Evolutionary conservation across 1,140 invertebrate species (phyloP), one percentile per base, ranked within the genome.

Genomic region (Drosophila ananassae): DNA sequence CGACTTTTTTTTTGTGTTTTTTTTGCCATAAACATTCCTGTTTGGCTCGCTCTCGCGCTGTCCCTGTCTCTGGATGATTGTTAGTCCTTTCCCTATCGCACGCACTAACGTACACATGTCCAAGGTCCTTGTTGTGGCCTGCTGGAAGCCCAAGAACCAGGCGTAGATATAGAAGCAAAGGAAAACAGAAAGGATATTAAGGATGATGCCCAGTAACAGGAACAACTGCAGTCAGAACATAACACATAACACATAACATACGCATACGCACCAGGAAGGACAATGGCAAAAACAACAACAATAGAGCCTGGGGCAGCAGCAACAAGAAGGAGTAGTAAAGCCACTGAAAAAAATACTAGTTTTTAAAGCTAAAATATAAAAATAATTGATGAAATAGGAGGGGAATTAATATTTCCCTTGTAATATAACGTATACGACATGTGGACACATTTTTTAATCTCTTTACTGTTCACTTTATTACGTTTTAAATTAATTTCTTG

Each of bases 111-210:
- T 10, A 58, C 39, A 66, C 32, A 68, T 55, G 52, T 85, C 81
- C 82, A 85, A 85, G 82, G 82, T 85, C 82, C 79, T 82, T 68
- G 13, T 54, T 63, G 57, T 77, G 81, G 81, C 81, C 77, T 80
- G 81, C 73, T 69, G 64, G 77, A 85, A 81, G 81, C 68, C 73
- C 63, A 77, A 68, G 58, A 68, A 76, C 61, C 61, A 53, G 74
- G 73, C 73, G 34, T 24, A 34, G 66, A 71, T 71, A 71, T 69
- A 69, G 71, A 67, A 87, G 77, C 60, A 50, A 25, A 21, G 30
- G 21, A 56, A 68, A 69, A 30, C 50, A 52, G 17, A 71, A 71
- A 44, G 67, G 34, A 69, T 44, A 17, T 17, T 17, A 22, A 46
- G 30, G 71, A 82, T 60, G 76, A 83, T 84, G 80, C 74, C 73